Evolutionary conservation across 1,140 invertebrate genomes (phyloP).

Genomic region (Trachymyrmex septentrionalis): DNA sequence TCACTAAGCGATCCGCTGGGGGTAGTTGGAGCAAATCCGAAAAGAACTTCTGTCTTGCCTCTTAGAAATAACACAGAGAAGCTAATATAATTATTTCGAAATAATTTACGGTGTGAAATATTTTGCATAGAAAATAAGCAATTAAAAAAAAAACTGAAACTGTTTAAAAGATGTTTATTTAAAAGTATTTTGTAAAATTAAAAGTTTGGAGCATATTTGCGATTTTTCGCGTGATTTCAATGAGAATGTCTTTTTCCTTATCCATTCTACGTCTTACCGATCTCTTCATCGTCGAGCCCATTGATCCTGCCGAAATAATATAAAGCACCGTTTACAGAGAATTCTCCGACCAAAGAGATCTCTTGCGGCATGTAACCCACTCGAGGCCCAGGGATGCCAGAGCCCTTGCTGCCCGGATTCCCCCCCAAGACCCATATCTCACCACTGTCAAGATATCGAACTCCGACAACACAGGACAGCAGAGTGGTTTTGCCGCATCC

Average conservation of each 20-base stretch:
- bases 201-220: background rate
- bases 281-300: conserved; percentile 89
- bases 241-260: background rate
- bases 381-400: conserved; percentile 92
- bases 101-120: background rate
- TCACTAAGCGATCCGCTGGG: conserved; percentile 88
- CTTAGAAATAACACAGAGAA: conserved; percentile 61
- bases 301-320: conserved; percentile 96
- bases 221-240: background rate
- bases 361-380: conserved; percentile 97
- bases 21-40: conserved; percentile 92
- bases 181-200: background rate
- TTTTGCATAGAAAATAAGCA: background rate
- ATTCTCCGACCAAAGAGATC: conserved; percentile 94
- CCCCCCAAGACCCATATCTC: conserved; percentile 93
- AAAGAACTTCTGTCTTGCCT: conserved; percentile 90
- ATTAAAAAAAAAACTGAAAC: background rate
- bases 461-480: conserved; percentile 94
- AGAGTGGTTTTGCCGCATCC: conserved; percentile 95
- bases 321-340: conserved; percentile 94
- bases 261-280: conserved; percentile 83
- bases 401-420: conserved; percentile 90
- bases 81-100: background rate
- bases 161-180: background rate
- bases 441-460: conserved; percentile 91